phyloP scores from a whole-genome alignment of 2,888 invertebrate genomes.

The Metellina segmentata region DNA sequence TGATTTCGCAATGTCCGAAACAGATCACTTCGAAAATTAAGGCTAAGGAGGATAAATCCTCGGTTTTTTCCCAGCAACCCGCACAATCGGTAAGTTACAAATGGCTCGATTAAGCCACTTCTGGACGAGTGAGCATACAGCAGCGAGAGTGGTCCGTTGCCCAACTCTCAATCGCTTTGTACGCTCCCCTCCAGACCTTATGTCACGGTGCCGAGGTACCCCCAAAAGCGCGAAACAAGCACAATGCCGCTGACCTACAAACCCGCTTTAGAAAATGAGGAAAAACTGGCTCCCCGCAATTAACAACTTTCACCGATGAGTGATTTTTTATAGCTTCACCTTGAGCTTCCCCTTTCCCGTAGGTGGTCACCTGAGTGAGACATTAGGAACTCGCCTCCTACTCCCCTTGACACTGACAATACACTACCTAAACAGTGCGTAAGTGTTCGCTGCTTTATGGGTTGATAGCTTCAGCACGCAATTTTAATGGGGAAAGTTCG shows the following conservation, averaged over 20 bases:
- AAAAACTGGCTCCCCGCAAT: slow-evolving; percentile 38
- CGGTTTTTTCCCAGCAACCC: background rate
- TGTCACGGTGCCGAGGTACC: background rate
- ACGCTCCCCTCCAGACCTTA: slow-evolving; percentile 5
- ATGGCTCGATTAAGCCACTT: background rate
- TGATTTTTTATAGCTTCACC: slow-evolving; percentile 61
- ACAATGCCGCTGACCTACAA: slow-evolving; percentile 55
- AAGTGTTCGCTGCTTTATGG: background rate
- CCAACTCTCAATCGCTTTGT: slow-evolving; percentile 13
- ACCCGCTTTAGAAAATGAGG: slow-evolving; percentile 43
- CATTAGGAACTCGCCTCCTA: background rate
- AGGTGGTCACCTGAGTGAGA: slow-evolving; percentile 50
- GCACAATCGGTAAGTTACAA: slow-evolving; percentile 26
- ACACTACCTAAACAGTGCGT: background rate
- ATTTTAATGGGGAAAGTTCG: too few relatives aligned
- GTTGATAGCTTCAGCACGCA: too few relatives aligned
- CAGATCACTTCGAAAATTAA: slow-evolving; percentile 29
- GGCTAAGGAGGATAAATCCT: slow-evolving; percentile 10
- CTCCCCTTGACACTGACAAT: background rate
- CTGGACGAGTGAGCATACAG: background rate
- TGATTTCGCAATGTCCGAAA: background rate
- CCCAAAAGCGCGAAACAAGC: background rate
- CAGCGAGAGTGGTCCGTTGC: slow-evolving; percentile 4
- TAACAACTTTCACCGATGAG: slow-evolving; percentile 60
- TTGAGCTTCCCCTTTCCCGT: slow-evolving; percentile 44